Conservation (phyloP, 2,888 invertebrate genomes). For the Nemurella pictetii region DNA sequence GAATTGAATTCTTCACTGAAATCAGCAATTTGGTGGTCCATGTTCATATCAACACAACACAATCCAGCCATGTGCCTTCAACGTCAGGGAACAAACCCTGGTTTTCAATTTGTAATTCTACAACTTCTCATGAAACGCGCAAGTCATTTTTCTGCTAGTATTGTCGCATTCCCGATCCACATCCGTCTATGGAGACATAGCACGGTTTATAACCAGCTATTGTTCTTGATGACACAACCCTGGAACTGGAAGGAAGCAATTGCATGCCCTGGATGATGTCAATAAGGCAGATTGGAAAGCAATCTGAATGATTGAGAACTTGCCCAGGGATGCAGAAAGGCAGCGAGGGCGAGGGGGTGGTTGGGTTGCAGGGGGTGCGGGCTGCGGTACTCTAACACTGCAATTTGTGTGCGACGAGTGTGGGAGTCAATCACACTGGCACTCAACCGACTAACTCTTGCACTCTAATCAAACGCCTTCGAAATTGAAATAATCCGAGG, state of each 20-base stretch:
- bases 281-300: conserved; percentile 7
- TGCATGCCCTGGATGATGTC: background rate
- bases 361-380: too few relatives aligned
- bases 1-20: too few relatives aligned
- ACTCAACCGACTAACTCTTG: conserved; percentile 16
- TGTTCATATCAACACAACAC: too few relatives aligned
- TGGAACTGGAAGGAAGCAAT: background rate
- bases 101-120: too few relatives aligned
- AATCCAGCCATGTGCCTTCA: too few relatives aligned
- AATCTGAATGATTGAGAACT: conserved; percentile 23
- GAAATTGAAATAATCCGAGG: conserved; percentile 15
- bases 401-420: conserved; percentile 13
- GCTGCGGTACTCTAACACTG: conserved; percentile 28
- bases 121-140: background rate
- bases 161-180: too few relatives aligned
- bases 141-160: background rate
- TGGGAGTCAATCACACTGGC: conserved; percentile 19
- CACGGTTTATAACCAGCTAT: background rate
- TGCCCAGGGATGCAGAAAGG: background rate
- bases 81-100: too few relatives aligned
- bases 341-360: background rate
- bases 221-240: background rate
- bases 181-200: too few relatives aligned
- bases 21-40: too few relatives aligned
- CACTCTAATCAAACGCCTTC: conserved; percentile 27